Evolutionary conservation across 1,140 invertebrate species (phyloP).

Genomic region (Heliconius congener): DNA sequence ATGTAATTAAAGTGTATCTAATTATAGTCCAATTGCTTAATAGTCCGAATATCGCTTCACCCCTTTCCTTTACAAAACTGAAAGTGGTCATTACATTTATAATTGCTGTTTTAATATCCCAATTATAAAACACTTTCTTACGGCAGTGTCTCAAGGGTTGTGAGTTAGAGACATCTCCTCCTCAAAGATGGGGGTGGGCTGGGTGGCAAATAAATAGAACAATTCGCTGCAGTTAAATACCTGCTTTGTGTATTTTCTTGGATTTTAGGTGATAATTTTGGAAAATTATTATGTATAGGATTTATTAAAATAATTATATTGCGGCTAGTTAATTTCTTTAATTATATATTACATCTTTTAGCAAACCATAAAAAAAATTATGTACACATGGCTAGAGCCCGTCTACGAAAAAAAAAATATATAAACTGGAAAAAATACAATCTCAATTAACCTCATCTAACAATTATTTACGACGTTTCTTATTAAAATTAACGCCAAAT

Average conservation of each 20-base stretch:
- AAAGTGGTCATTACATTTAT: slow-evolving; percentile 7
- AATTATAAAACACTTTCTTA: slow-evolving; percentile 36
- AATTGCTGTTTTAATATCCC: slow-evolving; percentile 10
- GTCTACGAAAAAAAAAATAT: too few species aligned
- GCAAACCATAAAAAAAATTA: too few species aligned
- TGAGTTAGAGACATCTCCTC: slow-evolving; percentile 39
- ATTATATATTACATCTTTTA: too few species aligned
- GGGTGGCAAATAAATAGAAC: slow-evolving; percentile 32
- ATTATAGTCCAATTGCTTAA: slow-evolving; percentile 8
- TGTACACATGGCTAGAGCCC: too few species aligned
- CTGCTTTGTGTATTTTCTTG: slow-evolving; percentile 22
- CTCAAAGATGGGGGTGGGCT: neutral
- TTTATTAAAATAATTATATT: too few species aligned
- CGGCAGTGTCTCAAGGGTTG: slow-evolving; percentile 37
- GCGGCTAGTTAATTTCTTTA: too few species aligned
- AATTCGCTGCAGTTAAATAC: slow-evolving; percentile 32
- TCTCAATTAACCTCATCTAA: too few species aligned
- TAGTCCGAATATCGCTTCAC: slow-evolving; percentile 3
- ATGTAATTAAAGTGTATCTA: neutral
- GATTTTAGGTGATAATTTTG: slow-evolving; percentile 1
- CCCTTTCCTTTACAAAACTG: neutral
- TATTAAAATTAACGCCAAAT: too few species aligned
- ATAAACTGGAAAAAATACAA: too few species aligned
- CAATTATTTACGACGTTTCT: too few species aligned
- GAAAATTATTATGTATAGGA: neutral